These are phyloP conservation scores for Typhlichthys subterraneus DNA, from an alignment of 2,797 vertebrate species.

Conservation along the genomic window DNA sequence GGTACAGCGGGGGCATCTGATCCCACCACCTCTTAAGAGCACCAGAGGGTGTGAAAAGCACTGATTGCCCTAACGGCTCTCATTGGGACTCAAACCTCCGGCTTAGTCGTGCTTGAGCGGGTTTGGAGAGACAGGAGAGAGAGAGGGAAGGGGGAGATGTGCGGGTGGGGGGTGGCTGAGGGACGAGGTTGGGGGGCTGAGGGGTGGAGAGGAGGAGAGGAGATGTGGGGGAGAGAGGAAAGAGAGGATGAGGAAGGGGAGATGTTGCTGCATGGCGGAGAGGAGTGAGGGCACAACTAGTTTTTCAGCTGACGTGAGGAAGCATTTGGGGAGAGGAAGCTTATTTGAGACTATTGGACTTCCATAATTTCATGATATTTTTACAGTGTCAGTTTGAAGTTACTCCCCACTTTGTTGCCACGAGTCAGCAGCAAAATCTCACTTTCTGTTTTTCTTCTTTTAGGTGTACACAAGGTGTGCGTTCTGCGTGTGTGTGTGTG, in stretches of 20 bases:
- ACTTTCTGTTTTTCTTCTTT: neutral
- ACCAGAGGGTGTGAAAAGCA: constrained; percentile 86
- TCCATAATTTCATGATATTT: too few relatives aligned
- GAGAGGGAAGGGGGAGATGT: constrained; percentile 30
- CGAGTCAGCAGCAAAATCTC: neutral
- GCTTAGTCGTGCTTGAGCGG: constrained; percentile 85
- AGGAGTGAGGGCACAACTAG: constrained; percentile 36
- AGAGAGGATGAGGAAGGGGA: constrained; percentile 2
- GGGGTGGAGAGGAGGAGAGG: constrained; percentile 24
- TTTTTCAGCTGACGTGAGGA: constrained; percentile 19
- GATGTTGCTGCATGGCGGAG: constrained; percentile 38
- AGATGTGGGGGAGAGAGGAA: constrained; percentile 8
- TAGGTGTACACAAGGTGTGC: neutral
- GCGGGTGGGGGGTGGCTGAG: constrained; percentile 11
- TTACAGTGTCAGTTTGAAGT: too few relatives aligned
- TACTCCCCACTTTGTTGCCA: too few relatives aligned
- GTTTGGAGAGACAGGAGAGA: constrained; percentile 68
- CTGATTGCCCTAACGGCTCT: constrained; percentile 84
- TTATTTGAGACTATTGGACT: neutral
- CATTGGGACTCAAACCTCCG: constrained; percentile 79
- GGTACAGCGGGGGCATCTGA: constrained; percentile 73
- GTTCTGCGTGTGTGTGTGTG: constrained; percentile 11
- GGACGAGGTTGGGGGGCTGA: constrained; percentile 24
- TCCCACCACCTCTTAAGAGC: constrained; percentile 85
- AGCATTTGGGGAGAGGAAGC: constrained; percentile 4